phyloP scores from a whole-genome alignment of 2,888 invertebrate species.

The Minunthozetes semirufus region DNA sequence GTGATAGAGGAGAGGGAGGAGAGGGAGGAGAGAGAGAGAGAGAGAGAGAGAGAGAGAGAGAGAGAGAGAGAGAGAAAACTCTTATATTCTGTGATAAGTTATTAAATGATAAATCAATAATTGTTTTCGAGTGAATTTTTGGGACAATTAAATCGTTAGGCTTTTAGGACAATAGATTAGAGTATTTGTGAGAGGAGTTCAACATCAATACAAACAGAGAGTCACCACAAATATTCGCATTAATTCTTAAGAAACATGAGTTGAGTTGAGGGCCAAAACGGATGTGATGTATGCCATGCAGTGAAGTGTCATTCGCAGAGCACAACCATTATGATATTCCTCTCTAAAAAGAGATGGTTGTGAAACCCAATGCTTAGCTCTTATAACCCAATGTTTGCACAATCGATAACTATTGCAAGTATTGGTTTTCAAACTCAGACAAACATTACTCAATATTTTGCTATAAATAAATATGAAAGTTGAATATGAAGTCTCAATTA shows the following conservation, averaged over 20 bases:
- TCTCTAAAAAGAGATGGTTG: background rate
- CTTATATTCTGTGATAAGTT: background rate
- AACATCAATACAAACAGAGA: background rate
- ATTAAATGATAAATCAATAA: background rate
- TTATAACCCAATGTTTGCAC: constrained; percentile 13
- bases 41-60: background rate
- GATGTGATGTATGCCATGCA: background rate
- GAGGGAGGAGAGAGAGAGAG: background rate
- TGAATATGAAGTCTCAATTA: background rate
- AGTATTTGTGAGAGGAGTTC: background rate
- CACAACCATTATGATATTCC: background rate
- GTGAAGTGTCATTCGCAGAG: constrained; percentile 27
- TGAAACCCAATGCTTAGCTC: constrained; percentile 5
- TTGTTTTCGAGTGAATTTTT: background rate
- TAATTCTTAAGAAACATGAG: constrained; percentile 3
- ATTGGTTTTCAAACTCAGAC: background rate
- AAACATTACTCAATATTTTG: background rate
- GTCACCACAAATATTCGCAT: background rate
- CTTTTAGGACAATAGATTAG: background rate
- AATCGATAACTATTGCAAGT: constrained; percentile 8
- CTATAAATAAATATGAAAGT: background rate
- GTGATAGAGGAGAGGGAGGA: background rate
- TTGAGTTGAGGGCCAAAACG: constrained; percentile 8
- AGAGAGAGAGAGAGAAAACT: background rate
- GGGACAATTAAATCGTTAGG: background rate